Base-by-base conservation (phyloP, 2,797 vertebrate genomes). In the Knipowitschia caucasica region DNA sequence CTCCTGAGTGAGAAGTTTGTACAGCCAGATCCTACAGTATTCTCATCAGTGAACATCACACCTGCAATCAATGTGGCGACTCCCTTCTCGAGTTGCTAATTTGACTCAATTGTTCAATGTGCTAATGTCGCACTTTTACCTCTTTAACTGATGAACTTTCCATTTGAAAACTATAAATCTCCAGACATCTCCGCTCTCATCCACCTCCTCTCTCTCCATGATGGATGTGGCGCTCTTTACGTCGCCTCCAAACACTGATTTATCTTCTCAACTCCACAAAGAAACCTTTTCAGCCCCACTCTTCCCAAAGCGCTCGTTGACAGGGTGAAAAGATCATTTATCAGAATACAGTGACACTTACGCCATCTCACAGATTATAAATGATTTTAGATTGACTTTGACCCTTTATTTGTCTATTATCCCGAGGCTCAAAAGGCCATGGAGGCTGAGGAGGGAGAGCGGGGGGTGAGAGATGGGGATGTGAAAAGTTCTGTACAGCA, bases 351-450 rank as follows among this genome's bases (percentile, higher is more conserved):
- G 25, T 45, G 45, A 47, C 45, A 30, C 45, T 47, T 47, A 26
- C 27, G 27, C 45, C 27, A 20, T 20, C 45, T 18, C 45, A 2
- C 26, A 12, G 17, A 18, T 47, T 47, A 30, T 47, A 47, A 30
- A 47, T 20, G 43, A 15, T 17, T 17, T 27, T 26, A 17, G 43
- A 27, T 45, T 45, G 7, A 27, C 42, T 45, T 2, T 17, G 42
- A 45, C 42, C 42, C 25, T 45, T 45, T 45, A 45, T 45, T 45
- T 26, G 44, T 30, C 44, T 15, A 46, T 46, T 46, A 46, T 46
- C 44, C 3, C 9, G 15, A 2, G 26, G 15, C 15, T 18, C 44
- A 46, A 46, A 46, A 47, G 45, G 17, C 4, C 45, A 31, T 11
- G 17, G 45, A 47, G 27, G 17, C 27, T 18, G 27, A 31, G 27